These are phyloP conservation scores for Lepus americanus DNA, from an alignment of 2,113 vertebrate species.

Conservation along the genomic window DNA sequence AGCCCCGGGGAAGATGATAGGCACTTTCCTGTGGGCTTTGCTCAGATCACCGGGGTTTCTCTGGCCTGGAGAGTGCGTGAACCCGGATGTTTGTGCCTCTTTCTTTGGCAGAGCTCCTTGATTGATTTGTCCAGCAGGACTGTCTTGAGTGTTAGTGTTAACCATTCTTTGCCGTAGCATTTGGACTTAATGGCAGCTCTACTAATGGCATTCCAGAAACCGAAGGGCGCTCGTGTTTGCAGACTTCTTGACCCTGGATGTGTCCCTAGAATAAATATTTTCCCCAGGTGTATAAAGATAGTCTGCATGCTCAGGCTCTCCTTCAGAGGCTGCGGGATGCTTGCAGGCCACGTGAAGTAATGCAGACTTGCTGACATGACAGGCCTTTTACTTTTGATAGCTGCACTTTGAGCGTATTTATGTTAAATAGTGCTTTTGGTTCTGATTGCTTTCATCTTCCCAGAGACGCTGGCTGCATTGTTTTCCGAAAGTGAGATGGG, in stretches of 20 bases:
- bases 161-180: background rate
- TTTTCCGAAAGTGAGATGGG: background rate
- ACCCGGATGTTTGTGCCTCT: background rate
- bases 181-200: background rate
- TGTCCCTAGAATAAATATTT: slow-evolving; percentile 75
- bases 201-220: background rate
- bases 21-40: too few species aligned
- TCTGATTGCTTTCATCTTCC: slow-evolving; percentile 7
- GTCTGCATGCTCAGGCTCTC: slow-evolving; percentile 74
- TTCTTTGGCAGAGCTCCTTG: background rate
- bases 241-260: slow-evolving; percentile 54
- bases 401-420: slow-evolving; percentile 58
- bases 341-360: slow-evolving; percentile 74
- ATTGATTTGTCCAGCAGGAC: background rate
- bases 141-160: background rate
- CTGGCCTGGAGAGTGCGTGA: background rate
- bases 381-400: slow-evolving; percentile 60
- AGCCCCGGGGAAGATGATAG: background rate
- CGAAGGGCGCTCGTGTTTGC: background rate
- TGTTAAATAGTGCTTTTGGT: slow-evolving; percentile 49
- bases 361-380: slow-evolving; percentile 61
- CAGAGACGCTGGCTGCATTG: background rate
- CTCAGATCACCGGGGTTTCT: background rate
- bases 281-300: slow-evolving; percentile 78
- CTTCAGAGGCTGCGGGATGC: slow-evolving; percentile 77